A percentile compares a stretch with the other conserved stretches of the same genome.
Evolutionary conservation across 2,113 vertebrate species (phyloP).

Genomic region (Catharus minimus): DNA sequence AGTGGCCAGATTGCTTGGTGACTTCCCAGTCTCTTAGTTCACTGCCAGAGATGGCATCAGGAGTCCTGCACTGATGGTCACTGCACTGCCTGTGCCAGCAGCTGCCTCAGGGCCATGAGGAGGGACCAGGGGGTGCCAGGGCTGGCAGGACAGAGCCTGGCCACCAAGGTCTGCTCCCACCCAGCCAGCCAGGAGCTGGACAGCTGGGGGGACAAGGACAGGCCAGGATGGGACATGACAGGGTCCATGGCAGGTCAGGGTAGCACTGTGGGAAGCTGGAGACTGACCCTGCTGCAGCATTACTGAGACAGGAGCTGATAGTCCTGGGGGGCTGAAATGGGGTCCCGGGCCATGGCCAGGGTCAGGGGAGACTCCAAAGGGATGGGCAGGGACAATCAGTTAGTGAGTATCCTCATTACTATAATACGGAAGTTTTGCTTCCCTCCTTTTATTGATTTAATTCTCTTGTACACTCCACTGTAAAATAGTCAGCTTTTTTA

Average conservation of each 20-base stretch:
- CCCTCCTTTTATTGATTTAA: background rate
- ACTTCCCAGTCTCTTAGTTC: background rate
- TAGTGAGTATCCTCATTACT: rapidly evolving
- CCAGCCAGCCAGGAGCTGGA: background rate
- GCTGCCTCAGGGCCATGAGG: background rate
- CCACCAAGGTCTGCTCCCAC: background rate
- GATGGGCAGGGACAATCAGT: background rate
- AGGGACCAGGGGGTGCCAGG: rapidly evolving
- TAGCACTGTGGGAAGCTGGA: background rate
- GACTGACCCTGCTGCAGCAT: background rate
- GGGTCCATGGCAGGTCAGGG: background rate
- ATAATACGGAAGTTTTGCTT: background rate
- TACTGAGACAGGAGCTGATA: rapidly evolving
- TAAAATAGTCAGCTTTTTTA: background rate
- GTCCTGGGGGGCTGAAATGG: too few species aligned
- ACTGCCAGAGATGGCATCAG: background rate
- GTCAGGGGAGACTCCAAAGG: rapidly evolving
- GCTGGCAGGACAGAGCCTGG: background rate
- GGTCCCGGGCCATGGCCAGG: background rate
- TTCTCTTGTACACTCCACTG: background rate
- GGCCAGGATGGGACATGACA: too few species aligned
- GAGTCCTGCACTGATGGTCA: background rate
- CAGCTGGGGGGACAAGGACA: rapidly evolving
- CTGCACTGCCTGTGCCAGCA: rapidly evolving
- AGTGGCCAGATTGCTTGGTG: rapidly evolving